Evolutionary conservation across 2,888 invertebrate species (phyloP).

Genomic region (Stenurella melanura): DNA sequence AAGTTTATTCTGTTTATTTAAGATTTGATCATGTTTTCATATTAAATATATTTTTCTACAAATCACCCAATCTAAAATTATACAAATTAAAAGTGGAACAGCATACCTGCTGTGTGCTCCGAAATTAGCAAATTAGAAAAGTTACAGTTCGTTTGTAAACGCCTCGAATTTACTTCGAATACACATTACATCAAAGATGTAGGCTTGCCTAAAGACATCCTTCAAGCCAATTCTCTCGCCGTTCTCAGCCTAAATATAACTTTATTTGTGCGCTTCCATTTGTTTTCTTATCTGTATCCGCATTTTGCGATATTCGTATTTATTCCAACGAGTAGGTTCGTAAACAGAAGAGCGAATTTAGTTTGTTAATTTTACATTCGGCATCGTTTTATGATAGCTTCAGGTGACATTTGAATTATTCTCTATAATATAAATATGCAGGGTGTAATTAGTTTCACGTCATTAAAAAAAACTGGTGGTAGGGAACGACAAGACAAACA

Average conservation of each 20-base stretch:
- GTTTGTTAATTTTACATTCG: background rate
- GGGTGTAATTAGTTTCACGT: too few relatives aligned
- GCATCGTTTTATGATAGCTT: background rate
- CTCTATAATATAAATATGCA: too few relatives aligned
- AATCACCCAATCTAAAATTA: background rate
- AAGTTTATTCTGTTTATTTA: too few relatives aligned
- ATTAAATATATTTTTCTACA: too few relatives aligned
- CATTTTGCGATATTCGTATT: background rate
- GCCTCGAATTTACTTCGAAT: background rate
- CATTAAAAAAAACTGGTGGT: too few relatives aligned
- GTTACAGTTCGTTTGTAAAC: background rate
- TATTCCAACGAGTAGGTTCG: background rate
- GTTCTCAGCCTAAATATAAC: background rate
- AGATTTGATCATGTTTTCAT: too few relatives aligned
- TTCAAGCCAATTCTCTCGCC: background rate
- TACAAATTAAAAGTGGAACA: background rate
- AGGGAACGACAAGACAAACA: too few relatives aligned
- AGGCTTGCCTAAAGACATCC: background rate
- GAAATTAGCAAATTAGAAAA: background rate
- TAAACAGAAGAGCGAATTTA: background rate
- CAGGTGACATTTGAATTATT: too few relatives aligned
- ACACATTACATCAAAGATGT: background rate
- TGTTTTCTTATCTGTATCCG: slow-evolving; percentile 10
- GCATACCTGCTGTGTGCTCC: background rate
- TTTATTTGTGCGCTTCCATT: background rate